These are phyloP conservation scores for Toxotes lorentzi DNA, from an alignment of 2,797 vertebrate species.

Conservation along the genomic window DNA sequence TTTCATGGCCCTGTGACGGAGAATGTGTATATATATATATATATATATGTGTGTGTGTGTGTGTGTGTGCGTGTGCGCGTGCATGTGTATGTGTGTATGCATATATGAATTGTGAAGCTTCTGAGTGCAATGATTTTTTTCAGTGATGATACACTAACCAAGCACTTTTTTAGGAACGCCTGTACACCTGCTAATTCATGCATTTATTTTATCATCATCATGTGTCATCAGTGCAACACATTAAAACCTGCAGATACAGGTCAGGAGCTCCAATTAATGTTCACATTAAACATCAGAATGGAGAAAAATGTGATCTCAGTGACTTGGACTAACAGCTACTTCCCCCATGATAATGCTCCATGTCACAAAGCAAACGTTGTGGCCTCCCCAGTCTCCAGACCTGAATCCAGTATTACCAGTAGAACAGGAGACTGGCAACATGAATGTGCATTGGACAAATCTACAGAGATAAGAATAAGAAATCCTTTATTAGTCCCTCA, in stretches of 20 bases:
- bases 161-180: not conserved
- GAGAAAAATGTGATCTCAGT: not conserved
- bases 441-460: no score
- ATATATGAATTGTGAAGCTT: not conserved
- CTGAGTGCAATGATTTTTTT: not conserved
- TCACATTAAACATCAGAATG: not conserved
- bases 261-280: not conserved
- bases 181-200: not conserved
- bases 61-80: no score
- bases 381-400: not conserved
- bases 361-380: no score
- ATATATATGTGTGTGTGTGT: no score
- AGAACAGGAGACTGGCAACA: not conserved
- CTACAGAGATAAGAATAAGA: no score
- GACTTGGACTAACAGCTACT: not conserved
- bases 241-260: not conserved
- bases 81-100: no score
- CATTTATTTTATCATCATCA: not conserved
- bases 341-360: no score
- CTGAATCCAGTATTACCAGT: not conserved
- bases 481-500: no score
- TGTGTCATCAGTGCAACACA: not conserved
- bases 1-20: slow-evolving; percentile 2
- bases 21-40: not conserved
- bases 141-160: not conserved